Conservation (phyloP, 2,888 invertebrate species). For the Pandemis heparana region DNA sequence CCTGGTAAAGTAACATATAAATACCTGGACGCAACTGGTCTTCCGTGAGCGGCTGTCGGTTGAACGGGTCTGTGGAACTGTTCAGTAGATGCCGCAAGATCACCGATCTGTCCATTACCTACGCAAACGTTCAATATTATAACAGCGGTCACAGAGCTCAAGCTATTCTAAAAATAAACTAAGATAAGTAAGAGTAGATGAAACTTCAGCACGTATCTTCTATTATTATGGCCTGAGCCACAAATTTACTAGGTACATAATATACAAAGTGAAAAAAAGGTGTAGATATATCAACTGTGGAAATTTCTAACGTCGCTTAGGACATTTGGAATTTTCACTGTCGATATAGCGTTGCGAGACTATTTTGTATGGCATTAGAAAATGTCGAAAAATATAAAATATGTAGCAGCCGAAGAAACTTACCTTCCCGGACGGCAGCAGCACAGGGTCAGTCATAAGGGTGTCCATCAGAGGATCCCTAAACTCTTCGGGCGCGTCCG, state of each 20-base stretch:
- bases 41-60: slow-evolving; percentile 97
- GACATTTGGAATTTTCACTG: too few relatives aligned
- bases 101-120: slow-evolving; percentile 97
- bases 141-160: too few relatives aligned
- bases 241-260: too few relatives aligned
- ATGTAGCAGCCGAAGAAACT: neutral
- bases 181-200: too few relatives aligned
- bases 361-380: neutral
- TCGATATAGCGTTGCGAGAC: too few relatives aligned
- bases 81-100: slow-evolving; percentile 97
- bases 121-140: slow-evolving; percentile 37
- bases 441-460: slow-evolving; percentile 97
- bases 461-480: slow-evolving; percentile 99
- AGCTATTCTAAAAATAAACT: too few relatives aligned
- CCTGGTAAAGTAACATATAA: neutral
- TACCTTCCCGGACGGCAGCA: slow-evolving; percentile 93
- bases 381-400: neutral
- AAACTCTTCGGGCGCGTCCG: slow-evolving; percentile 98
- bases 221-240: too few relatives aligned
- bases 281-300: too few relatives aligned
- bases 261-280: too few relatives aligned
- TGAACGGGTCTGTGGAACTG: slow-evolving; percentile 99
- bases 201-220: too few relatives aligned
- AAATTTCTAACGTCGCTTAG: too few relatives aligned
- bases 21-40: slow-evolving; percentile 96